Evolutionary conservation across 2,113 vertebrate genomes (phyloP).

Genomic region (Alethe castanea): DNA sequence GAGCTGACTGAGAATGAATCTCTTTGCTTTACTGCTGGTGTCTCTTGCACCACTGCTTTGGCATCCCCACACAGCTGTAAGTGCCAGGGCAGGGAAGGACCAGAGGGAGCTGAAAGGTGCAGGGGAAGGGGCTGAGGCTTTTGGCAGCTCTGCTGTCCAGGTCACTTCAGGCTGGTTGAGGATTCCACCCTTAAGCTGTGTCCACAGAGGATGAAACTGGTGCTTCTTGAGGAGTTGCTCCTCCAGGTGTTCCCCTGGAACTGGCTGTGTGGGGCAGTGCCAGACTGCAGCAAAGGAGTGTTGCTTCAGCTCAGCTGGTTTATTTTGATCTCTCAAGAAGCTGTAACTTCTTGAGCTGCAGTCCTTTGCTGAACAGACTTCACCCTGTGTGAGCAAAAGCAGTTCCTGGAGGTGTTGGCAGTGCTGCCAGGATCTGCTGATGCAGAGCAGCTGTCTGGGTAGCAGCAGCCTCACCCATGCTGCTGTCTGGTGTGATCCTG

Average conservation of each 20-base stretch:
- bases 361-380: not conserved
- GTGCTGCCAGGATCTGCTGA: not conserved
- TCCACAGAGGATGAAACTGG: not conserved
- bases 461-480: rapidly evolving
- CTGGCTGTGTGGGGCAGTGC: not conserved
- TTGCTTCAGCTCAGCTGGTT: not conserved
- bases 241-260: not conserved
- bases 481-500: not conserved
- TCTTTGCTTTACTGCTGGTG: not conserved
- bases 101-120: not conserved
- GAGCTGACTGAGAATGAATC: not conserved
- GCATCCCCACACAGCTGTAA: not conserved
- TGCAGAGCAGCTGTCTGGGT: not conserved
- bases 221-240: not conserved
- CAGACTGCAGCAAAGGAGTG: not conserved
- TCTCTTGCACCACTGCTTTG: not conserved
- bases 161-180: not conserved
- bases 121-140: not conserved
- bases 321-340: not conserved
- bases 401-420: constrained; percentile 1
- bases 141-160: not conserved
- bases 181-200: not conserved
- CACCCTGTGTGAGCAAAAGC: not conserved
- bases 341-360: not conserved
- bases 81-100: not conserved